phyloP scores from a whole-genome alignment of 1,140 invertebrate genomes.

The Camponotus floridanus region DNA sequence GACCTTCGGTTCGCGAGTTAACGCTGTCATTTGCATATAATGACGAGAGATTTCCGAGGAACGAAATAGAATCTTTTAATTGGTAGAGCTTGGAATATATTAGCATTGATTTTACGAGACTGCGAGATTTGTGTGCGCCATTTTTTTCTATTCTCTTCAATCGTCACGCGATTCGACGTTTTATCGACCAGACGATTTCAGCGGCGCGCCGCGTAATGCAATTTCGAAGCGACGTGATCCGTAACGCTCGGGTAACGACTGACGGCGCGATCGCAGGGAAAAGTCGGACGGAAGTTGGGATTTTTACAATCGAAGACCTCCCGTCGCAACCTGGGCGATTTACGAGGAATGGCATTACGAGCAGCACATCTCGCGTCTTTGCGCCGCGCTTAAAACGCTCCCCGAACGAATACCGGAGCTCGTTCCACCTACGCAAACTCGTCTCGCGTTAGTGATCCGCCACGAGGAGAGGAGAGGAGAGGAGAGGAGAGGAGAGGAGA shows the following conservation, averaged over 20 bases:
- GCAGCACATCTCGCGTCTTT: constrained; percentile 44
- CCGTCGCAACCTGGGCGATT: constrained; percentile 39
- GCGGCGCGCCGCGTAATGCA: not conserved
- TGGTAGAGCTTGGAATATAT: not conserved
- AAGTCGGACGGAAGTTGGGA: constrained; percentile 51
- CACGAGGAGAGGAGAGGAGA: constrained; percentile 11
- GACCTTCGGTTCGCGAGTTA: constrained; percentile 48
- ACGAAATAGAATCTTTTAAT: constrained; percentile 7
- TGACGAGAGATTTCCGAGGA: constrained; percentile 15
- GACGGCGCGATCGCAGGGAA: constrained; percentile 26
- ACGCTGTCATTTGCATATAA: constrained; percentile 52
- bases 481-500: constrained; percentile 6
- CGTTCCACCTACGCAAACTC: constrained; percentile 69
- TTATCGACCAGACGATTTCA: not conserved
- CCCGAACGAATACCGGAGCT: constrained; percentile 40
- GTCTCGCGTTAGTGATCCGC: constrained; percentile 63
- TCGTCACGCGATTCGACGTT: constrained; percentile 10
- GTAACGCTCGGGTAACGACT: constrained; percentile 3
- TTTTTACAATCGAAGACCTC: constrained; percentile 59
- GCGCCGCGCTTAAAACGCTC: constrained; percentile 41
- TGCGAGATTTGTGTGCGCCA: not conserved
- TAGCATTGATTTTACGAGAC: not conserved
- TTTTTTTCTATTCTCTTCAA: not conserved
- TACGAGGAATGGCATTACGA: constrained; percentile 35
- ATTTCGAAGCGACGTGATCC: constrained; percentile 25